Evolutionary conservation across 2,113 vertebrate species (phyloP), one percentile per base, ranked within the genome.

Genomic region (Blennius ocellaris): DNA sequence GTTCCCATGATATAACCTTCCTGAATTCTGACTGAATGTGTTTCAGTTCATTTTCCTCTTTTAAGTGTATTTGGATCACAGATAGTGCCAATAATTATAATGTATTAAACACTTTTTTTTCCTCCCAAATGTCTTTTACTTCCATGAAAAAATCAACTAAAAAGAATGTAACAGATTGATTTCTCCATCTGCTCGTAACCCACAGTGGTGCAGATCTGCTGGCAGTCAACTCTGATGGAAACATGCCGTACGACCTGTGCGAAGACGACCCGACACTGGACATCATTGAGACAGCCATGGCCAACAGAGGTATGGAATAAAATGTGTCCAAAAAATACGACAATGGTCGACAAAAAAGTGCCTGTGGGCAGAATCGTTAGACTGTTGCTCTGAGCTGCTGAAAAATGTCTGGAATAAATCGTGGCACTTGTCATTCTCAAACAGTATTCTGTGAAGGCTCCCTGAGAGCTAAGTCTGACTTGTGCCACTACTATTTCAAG

Each of bases 231-330:
- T 97, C 97, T 0, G 97, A 99, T 49, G 97, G 97, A 68, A 99
- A 99, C 91, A 99, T 99, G 97, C 97, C 97, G 0, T 99, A 99
- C 9, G 97, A 99, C 87, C 96, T 99, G 83, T 99, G 97, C 60
- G 97, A 99, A 78, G 97, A 99, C 41, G 97, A 99, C 80, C 95
- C 96, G 11, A 99, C 97, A 7, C 94, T 99, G 87, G 97, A 98
- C 90, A 95, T 99, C 88, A 99, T 99, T 15, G 97, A 99, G 92
- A 97, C 94, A 0, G 97, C 97, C 69, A 99, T 99, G 97, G 96
- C 97, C 9, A 98, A 97, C 88, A 95, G 96, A 92, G 97, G 97
- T 98, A 90, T 93, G 89, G 63, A 48, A 50, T 9, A 15, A 51
- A 72, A 48, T 30, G 51, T 54, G n/a, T 67, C 21, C 21, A 2